phyloP scores from a whole-genome alignment of 2,797 vertebrate species.

The Denticeps clupeoides region DNA sequence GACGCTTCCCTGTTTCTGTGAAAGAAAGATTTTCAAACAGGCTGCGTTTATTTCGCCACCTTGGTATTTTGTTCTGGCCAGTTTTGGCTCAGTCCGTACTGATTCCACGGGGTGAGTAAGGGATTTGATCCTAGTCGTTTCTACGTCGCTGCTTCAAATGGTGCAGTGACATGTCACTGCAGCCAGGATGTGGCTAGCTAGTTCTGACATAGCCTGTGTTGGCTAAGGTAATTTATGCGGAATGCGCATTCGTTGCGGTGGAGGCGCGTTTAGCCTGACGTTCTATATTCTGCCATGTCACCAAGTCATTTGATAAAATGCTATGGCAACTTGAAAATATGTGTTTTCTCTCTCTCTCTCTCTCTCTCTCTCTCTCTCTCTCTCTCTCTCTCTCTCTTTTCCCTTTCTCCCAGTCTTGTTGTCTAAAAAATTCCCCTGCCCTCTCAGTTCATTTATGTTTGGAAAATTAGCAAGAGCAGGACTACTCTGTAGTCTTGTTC shows the following conservation, averaged over 20 bases:
- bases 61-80: constrained; percentile 43
- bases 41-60: constrained; percentile 42
- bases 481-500: too few species aligned
- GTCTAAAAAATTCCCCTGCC: too few species aligned
- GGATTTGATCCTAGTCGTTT: neutral
- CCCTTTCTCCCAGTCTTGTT: too few species aligned
- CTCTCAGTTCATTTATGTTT: too few species aligned
- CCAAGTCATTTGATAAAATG: constrained; percentile 24
- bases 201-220: constrained; percentile 28
- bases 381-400: too few species aligned
- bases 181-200: constrained; percentile 8
- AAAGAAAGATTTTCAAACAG: constrained; percentile 29
- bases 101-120: constrained; percentile 44
- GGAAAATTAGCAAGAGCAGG: too few species aligned
- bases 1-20: constrained; percentile 49
- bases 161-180: neutral
- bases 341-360: too few species aligned
- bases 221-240: constrained; percentile 56
- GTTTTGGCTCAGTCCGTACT: constrained; percentile 32
- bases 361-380: too few species aligned
- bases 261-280: constrained; percentile 41
- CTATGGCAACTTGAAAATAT: too few species aligned
- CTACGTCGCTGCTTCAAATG: neutral
- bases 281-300: constrained; percentile 25
- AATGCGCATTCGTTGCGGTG: constrained; percentile 69